These are phyloP conservation scores for Flabesymbios commensalis DNA, from an alignment of 2,888 invertebrate genomes.

Conservation along the genomic window DNA sequence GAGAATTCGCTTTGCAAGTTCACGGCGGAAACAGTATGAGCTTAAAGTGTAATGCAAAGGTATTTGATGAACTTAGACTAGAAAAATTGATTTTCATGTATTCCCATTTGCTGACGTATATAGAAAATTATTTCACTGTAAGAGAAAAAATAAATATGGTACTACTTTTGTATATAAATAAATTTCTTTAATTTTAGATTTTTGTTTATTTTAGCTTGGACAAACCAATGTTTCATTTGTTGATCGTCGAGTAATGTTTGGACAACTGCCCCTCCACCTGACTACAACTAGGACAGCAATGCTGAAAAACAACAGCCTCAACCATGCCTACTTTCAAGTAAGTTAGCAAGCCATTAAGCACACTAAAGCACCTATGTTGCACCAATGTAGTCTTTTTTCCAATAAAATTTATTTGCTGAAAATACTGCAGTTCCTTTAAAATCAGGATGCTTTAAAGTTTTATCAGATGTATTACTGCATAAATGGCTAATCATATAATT, in stretches of 20 bases:
- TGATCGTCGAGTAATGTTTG: conserved; percentile 58
- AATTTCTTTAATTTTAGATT: background rate
- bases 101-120: too few species aligned
- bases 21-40: conserved; percentile 50
- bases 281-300: conserved; percentile 52
- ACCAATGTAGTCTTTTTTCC: too few species aligned
- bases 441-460: background rate
- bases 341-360: background rate
- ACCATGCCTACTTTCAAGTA: conserved; percentile 61
- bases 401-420: too few species aligned
- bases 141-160: too few species aligned
- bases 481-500: background rate
- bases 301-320: conserved; percentile 55
- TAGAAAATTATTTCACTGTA: too few species aligned
- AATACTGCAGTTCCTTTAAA: too few species aligned
- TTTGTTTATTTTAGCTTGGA: conserved; percentile 47
- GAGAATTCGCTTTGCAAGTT: conserved; percentile 56
- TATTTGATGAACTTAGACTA: too few species aligned
- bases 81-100: too few species aligned
- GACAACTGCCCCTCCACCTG: conserved; percentile 58
- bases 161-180: background rate
- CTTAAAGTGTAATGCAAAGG: conserved; percentile 57
- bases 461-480: background rate
- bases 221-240: conserved; percentile 54
- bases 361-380: too few species aligned